Conservation (phyloP, 2,888 invertebrate genomes). For the Dryocosmus kuriphilus region DNA sequence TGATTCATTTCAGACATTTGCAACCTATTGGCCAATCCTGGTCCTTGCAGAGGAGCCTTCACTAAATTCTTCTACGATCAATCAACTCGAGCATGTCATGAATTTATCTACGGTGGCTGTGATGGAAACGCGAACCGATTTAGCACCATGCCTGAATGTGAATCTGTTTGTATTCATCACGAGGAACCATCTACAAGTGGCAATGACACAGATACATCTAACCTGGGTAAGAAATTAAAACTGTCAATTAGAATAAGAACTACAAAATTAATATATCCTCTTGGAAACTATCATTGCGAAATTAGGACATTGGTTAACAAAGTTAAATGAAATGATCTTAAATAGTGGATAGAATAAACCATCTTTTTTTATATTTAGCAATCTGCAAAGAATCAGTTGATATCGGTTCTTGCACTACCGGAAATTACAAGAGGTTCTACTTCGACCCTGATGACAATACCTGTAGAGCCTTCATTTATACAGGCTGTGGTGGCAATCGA, state of each 20-base stretch:
- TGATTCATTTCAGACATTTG: slow-evolving; percentile 83
- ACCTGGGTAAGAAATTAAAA: slow-evolving; percentile 68
- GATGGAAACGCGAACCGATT: slow-evolving; percentile 92
- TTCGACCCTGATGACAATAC: slow-evolving; percentile 84
- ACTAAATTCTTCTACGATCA: slow-evolving; percentile 86
- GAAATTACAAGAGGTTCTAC: slow-evolving; percentile 84
- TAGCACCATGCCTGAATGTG: slow-evolving; percentile 86
- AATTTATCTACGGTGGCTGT: slow-evolving; percentile 90
- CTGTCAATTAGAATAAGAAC: neutral
- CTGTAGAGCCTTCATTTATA: slow-evolving; percentile 90
- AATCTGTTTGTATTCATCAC: slow-evolving; percentile 83
- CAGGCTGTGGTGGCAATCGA: slow-evolving; percentile 92
- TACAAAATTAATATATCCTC: too few species aligned
- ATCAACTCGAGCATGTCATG: slow-evolving; percentile 81
- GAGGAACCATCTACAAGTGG: slow-evolving; percentile 79
- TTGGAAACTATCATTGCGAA: neutral
- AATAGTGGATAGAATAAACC: neutral
- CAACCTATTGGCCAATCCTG: slow-evolving; percentile 82
- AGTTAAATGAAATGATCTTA: neutral
- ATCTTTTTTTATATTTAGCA: slow-evolving; percentile 77
- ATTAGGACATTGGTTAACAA: neutral
- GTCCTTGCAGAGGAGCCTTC: slow-evolving; percentile 84
- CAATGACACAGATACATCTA: slow-evolving; percentile 73
- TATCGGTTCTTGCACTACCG: slow-evolving; percentile 81
- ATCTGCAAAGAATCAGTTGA: slow-evolving; percentile 84